These are phyloP conservation scores for Motacilla alba DNA, from an alignment of 2,113 vertebrate species.

Conservation along the genomic window DNA sequence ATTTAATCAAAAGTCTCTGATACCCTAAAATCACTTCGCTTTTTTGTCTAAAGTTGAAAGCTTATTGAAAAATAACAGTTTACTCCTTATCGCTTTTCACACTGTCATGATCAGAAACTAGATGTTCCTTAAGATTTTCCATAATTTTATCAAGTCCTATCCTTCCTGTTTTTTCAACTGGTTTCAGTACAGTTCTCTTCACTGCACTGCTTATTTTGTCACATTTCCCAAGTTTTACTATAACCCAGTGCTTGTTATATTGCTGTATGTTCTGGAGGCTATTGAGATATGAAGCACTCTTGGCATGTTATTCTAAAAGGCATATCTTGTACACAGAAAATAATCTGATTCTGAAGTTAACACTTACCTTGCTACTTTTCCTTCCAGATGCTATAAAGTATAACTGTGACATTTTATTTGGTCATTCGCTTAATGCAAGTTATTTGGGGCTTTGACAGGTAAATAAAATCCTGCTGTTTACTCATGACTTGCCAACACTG, in stretches of 20 bases:
- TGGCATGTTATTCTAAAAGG: background rate
- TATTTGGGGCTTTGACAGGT: background rate
- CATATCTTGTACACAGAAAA: background rate
- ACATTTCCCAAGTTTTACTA: conserved; percentile 15
- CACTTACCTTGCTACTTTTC: background rate
- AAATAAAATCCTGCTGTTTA: background rate
- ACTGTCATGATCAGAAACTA: background rate
- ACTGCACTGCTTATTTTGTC: conserved; percentile 28
- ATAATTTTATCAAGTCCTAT: background rate
- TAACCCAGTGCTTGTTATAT: background rate
- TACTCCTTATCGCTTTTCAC: background rate
- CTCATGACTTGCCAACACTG: background rate
- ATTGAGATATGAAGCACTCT: background rate
- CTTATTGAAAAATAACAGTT: background rate
- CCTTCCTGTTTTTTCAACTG: conserved; percentile 9
- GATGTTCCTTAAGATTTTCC: background rate
- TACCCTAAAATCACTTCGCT: background rate
- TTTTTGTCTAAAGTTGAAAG: background rate
- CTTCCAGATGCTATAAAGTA: background rate
- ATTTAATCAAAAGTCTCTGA: background rate
- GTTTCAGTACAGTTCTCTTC: background rate
- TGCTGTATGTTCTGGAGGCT: background rate
- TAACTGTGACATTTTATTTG: background rate
- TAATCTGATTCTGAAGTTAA: background rate
- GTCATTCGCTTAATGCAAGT: background rate